Conservation (phyloP, 2,113 vertebrate genomes). For the Gambusia affinis region DNA sequence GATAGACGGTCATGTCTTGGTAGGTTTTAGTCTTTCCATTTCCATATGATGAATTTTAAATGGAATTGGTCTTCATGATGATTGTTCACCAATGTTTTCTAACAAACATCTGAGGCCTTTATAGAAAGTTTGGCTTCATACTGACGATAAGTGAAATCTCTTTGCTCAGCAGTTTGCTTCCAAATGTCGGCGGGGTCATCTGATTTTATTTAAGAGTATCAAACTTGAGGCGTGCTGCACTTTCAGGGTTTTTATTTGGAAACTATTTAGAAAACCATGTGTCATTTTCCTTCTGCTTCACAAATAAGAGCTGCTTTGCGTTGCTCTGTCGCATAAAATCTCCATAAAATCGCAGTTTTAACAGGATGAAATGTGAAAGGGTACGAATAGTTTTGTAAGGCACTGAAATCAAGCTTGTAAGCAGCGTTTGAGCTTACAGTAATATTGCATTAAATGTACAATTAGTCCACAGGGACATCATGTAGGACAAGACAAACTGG, state of each 20-base stretch:
- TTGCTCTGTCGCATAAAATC: neutral
- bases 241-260: neutral
- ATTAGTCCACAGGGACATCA: constrained; percentile 24
- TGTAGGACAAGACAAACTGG: constrained; percentile 40
- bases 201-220: neutral
- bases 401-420: constrained; percentile 26
- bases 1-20: too few species aligned
- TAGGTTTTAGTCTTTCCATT: too few species aligned
- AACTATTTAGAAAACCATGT: neutral
- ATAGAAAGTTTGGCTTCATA: too few species aligned
- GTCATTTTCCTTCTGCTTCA: neutral
- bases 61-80: too few species aligned
- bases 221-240: neutral
- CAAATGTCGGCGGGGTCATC: neutral
- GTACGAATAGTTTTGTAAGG: neutral
- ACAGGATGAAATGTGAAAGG: neutral
- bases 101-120: too few species aligned
- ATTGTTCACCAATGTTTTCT: too few species aligned
- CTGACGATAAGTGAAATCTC: too few species aligned
- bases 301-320: neutral
- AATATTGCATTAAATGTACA: constrained; percentile 16
- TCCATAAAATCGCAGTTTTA: neutral
- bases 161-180: too few species aligned
- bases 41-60: too few species aligned
- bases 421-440: constrained; percentile 44